A percentile compares a stretch with the other conserved stretches of the same genome.
These are phyloP conservation scores for Taeniopygia guttata DNA, from an alignment of 2,797 vertebrate species.

Conservation along the genomic window DNA sequence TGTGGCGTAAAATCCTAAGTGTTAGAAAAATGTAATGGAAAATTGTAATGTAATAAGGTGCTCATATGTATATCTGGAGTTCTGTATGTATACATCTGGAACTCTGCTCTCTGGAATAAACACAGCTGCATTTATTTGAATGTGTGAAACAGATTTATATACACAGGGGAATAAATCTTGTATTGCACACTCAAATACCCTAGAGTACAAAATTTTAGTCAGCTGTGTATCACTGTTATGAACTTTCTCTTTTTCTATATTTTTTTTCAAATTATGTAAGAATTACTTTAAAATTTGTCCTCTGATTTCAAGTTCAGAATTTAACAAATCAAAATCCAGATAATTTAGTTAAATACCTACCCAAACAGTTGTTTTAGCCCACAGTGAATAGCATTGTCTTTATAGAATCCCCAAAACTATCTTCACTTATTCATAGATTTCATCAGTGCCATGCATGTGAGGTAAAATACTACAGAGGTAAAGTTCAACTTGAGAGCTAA, in stretches of 20 bases:
- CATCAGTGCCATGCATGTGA: not conserved
- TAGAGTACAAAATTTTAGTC: not conserved
- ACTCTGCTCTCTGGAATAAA: slow-evolving; percentile 67
- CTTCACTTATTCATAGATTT: not conserved
- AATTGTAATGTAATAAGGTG: slow-evolving; percentile 54
- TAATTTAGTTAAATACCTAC: not conserved
- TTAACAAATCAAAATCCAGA: not conserved
- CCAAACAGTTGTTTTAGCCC: not conserved
- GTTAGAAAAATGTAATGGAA: slow-evolving; percentile 65
- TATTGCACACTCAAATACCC: not conserved
- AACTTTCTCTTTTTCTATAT: not conserved
- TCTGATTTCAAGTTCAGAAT: not conserved
- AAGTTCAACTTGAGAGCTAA: not conserved
- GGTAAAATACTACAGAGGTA: not conserved
- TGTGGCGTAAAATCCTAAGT: slow-evolving; percentile 29
- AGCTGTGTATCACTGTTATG: not conserved
- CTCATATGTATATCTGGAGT: slow-evolving; percentile 41
- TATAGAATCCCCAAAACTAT: not conserved
- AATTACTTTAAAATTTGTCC: not conserved
- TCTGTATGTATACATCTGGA: slow-evolving; percentile 61
- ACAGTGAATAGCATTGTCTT: not conserved
- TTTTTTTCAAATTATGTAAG: not conserved
- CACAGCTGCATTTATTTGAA: slow-evolving; percentile 79
- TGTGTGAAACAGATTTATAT: slow-evolving; percentile 70
- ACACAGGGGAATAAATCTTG: slow-evolving; percentile 54